Evolutionary conservation across 1,140 invertebrate genomes (phyloP), one percentile per base, ranked within the genome.

Genomic region (Zaprionus davidi): DNA sequence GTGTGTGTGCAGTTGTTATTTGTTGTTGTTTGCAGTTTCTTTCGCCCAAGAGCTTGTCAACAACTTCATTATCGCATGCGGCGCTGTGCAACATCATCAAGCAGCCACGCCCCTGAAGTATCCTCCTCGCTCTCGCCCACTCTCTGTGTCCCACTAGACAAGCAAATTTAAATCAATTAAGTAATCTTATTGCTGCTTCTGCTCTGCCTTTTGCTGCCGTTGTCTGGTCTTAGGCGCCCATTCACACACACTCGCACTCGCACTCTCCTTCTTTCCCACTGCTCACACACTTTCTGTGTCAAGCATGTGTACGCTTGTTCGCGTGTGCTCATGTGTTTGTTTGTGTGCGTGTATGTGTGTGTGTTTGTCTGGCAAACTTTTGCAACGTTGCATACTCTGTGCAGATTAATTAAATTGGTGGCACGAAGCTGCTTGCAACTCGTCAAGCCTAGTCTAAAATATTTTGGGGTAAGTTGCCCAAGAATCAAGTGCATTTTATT

Each of bases 121-220:
- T 66, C 49, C 41, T 38, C 62, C 22, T 38, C 11, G 6, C 13
- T n/a, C 57, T 28, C 13, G 46, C 5, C 34, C 65, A 60, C 56
- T 5, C 57, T 24, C 31, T 44, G 12, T 55, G 22, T 55, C 15
- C 67, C 82, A 83, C 73, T 78, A 88, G 78, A 88, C 80, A 87
- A 87, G 83, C 83, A 87, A 87, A 87, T 87, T 87, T 87, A 87
- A 87, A 87, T 87, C 83, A 87, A 87, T 87, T 87, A 87, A 87
- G 83, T 87, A 88, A 87, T 87, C 83, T 87, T 87, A 87, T 87
- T 87, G 83, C 56, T 60, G 76, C 58, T 46, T 28, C 34, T 51
- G 20, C 67, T 74, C 55, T 76, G 80, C 57, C 71, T 74, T 86
- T 74, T 75, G 65, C 63, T 75, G 65, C 63, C 34, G 68, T 77